phyloP scores from a whole-genome alignment of 2,888 invertebrate genomes.

The Drosophila buzzatii region DNA sequence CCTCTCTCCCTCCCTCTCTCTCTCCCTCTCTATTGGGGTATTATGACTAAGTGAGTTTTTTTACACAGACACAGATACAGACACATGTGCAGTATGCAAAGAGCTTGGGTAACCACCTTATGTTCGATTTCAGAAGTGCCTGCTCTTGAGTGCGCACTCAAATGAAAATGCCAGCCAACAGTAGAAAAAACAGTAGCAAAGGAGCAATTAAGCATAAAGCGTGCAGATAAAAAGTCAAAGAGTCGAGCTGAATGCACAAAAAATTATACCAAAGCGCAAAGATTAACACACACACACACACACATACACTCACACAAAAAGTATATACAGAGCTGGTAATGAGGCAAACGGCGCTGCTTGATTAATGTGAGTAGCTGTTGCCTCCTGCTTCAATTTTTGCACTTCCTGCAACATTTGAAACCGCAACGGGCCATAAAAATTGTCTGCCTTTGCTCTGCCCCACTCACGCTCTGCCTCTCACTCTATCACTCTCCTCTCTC shows the following conservation, averaged over 20 bases:
- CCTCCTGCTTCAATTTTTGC: not conserved
- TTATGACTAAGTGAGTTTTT: constrained; percentile 37
- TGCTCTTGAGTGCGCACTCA: constrained; percentile 23
- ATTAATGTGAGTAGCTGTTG: constrained; percentile 54
- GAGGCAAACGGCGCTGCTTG: constrained; percentile 50
- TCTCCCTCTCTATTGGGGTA: constrained; percentile 24
- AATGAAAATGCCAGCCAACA: constrained; percentile 37
- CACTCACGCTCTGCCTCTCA: not conserved
- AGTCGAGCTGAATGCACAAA: constrained; percentile 36
- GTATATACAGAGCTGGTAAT: constrained; percentile 38
- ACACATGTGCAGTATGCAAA: constrained; percentile 42
- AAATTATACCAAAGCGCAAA: constrained; percentile 30
- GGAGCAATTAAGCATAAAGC: constrained; percentile 71
- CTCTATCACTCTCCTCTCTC: not conserved
- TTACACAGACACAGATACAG: not conserved
- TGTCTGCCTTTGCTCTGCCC: constrained; percentile 34
- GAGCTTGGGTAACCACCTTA: constrained; percentile 37
- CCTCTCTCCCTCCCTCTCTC: not conserved
- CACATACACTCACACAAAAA: constrained; percentile 15
- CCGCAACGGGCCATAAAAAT: constrained; percentile 55
- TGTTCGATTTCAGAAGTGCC: constrained; percentile 60
- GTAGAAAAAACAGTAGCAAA: constrained; percentile 44
- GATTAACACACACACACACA: constrained; percentile 34
- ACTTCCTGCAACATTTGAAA: constrained; percentile 26
- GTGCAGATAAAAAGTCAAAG: constrained; percentile 67